Evolutionary conservation across 2,113 vertebrate genomes (phyloP), one percentile per base, ranked within the genome.

Genomic region (Trichomycterus rosablanca): DNA sequence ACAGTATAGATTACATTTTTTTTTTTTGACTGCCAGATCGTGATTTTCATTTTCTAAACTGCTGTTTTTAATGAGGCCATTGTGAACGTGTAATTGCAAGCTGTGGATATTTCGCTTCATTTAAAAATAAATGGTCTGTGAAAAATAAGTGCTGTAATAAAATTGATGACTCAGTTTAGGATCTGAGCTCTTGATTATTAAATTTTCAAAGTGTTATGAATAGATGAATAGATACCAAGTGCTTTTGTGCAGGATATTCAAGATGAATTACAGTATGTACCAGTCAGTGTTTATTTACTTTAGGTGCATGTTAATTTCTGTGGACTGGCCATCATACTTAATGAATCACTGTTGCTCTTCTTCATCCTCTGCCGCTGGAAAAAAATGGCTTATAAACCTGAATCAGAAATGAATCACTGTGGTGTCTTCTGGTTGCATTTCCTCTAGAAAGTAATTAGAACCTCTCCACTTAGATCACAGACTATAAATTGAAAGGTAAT

Each of bases 161-260:
- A 78, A 82, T 79, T 81, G 79, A 78, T 78, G 70, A 76, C 76
- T 80, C 74, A 76, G 76, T 82, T 80, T 64, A 61, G 56, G 73
- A 75, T 80, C 75, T 70, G 62, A 68, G 61, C 71, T 75, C 48
- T 37, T 34, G 48, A 42, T 52, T 65, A 23, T 37, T 64, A 32
- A 14, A 26, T 37, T 63, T 16, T 63, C 15, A 35, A 46, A 44
- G 16, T 39, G 37, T 18, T 49, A 24, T 20, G 34, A 63, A 52
- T 52, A 26, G 43, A 44, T 37, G 24, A 42, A 61, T 68, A 7
- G 26, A 30, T 7, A 30, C 3, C 3, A 30, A 30, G 26, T 30
- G 26, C n/a, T 30, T 4, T 7, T 30, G 3, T 30, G 3, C 7
- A 30, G 26, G 7, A 30, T 30, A 3, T 30, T 3, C 3, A 4